Conservation (phyloP, 2,113 vertebrate genomes). For the Bathybates hornii region DNA sequence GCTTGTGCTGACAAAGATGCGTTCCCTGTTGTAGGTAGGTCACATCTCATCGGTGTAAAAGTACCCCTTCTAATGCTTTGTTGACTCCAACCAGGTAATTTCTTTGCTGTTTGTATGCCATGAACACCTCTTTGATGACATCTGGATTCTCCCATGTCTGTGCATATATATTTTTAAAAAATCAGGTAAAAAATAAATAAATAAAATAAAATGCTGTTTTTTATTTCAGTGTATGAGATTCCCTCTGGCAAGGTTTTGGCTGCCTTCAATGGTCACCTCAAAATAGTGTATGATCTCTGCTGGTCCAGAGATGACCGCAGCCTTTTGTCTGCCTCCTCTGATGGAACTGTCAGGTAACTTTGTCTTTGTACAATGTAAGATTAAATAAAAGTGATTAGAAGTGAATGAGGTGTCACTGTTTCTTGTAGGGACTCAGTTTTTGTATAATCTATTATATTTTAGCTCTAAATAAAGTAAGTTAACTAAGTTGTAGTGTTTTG, state of each 20-base stretch:
- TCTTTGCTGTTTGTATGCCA: background rate
- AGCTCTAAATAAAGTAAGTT: background rate
- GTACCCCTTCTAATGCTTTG: background rate
- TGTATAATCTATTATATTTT: background rate
- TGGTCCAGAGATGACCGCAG: constrained; percentile 85
- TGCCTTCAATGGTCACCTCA: constrained; percentile 90
- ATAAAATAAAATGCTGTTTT: background rate
- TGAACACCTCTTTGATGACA: background rate
- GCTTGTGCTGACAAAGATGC: constrained; percentile 88
- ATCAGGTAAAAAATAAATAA: background rate
- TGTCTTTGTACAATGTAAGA: background rate
- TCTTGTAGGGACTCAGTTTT: background rate
- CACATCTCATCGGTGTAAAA: background rate
- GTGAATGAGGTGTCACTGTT: background rate
- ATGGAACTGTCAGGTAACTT: constrained; percentile 87
- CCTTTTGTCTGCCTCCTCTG: constrained; percentile 91
- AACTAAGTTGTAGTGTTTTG: background rate
- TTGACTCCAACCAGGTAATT: background rate
- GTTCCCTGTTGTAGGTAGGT: constrained; percentile 86
- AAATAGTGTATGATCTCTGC: constrained; percentile 93
- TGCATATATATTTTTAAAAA: background rate
- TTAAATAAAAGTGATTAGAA: background rate
- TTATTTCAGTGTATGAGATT: constrained; percentile 88
- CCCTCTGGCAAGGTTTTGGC: constrained; percentile 86
- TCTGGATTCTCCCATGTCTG: background rate